Conservation (phyloP, 1,140 invertebrate species). For the Aphidius gifuensis region DNA sequence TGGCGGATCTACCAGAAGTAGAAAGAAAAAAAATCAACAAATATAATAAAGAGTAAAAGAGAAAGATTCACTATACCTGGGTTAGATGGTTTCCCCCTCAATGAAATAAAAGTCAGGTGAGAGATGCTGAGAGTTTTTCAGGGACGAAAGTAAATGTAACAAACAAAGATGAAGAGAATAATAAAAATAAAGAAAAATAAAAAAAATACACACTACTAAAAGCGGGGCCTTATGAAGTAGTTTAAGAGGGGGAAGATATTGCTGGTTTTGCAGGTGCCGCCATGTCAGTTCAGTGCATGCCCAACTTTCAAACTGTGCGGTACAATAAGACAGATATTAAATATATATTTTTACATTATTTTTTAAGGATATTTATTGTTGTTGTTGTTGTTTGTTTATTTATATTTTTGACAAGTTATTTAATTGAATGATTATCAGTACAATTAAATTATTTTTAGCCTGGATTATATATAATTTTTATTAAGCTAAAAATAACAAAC, state of each 20-base stretch:
- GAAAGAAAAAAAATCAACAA: neutral
- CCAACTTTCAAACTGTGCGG: slow-evolving; percentile 50
- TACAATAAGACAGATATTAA: slow-evolving; percentile 31
- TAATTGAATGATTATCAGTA: too few relatives aligned
- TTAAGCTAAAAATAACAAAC: too few relatives aligned
- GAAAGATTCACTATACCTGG: neutral
- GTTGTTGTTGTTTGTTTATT: too few relatives aligned
- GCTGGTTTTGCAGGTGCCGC: slow-evolving; percentile 51
- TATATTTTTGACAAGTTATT: too few relatives aligned
- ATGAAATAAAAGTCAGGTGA: neutral
- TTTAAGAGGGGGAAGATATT: slow-evolving; percentile 44
- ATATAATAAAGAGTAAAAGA: neutral
- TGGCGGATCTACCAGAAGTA: slow-evolving; percentile 1
- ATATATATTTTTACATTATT: too few relatives aligned
- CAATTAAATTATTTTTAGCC: too few relatives aligned
- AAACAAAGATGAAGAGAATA: too few relatives aligned
- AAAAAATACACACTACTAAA: too few relatives aligned
- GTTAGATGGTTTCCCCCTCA: neutral
- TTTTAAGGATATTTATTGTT: too few relatives aligned
- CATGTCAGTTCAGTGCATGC: slow-evolving; percentile 57
- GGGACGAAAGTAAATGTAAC: too few relatives aligned
- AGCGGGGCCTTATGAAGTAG: slow-evolving; percentile 34
- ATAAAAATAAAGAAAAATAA: too few relatives aligned
- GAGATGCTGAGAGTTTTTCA: neutral
- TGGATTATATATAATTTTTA: too few relatives aligned